Conservation (phyloP, 1,140 invertebrate genomes). For the Drosophila bipectinata region DNA sequence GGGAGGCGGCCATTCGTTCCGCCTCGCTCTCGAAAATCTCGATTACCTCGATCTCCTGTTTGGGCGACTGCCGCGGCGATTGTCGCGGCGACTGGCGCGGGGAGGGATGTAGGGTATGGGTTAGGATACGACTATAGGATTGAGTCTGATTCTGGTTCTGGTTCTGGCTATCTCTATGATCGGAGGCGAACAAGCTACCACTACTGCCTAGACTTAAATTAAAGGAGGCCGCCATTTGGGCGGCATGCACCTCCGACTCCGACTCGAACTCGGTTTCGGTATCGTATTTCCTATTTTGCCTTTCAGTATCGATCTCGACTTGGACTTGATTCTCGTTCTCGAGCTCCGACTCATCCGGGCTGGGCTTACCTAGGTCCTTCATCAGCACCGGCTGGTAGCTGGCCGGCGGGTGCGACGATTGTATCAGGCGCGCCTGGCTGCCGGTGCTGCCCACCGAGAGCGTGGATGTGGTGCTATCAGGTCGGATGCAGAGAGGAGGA, state of each 20-base stretch:
- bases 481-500: neutral
- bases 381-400: constrained; percentile 93
- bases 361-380: constrained; percentile 93
- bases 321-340: constrained; percentile 10
- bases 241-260: constrained; percentile 73
- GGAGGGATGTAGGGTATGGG: constrained; percentile 45
- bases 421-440: constrained; percentile 95
- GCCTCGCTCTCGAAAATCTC: constrained; percentile 80
- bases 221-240: constrained; percentile 74
- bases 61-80: constrained; percentile 79
- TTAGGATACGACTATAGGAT: constrained; percentile 5
- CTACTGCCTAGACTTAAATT: constrained; percentile 83
- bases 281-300: constrained; percentile 2
- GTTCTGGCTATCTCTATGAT: constrained; percentile 36
- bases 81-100: constrained; percentile 64
- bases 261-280: constrained; percentile 51
- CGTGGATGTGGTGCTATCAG: constrained; percentile 93
- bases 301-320: neutral
- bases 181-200: constrained; percentile 75
- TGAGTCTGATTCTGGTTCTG: constrained; percentile 21
- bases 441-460: constrained; percentile 96
- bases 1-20: constrained; percentile 67
- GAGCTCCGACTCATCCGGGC: constrained; percentile 62
- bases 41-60: constrained; percentile 80
- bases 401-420: constrained; percentile 95